Evolutionary conservation across 2,797 vertebrate genomes (phyloP).

Genomic region (Enteromius anoplus): DNA sequence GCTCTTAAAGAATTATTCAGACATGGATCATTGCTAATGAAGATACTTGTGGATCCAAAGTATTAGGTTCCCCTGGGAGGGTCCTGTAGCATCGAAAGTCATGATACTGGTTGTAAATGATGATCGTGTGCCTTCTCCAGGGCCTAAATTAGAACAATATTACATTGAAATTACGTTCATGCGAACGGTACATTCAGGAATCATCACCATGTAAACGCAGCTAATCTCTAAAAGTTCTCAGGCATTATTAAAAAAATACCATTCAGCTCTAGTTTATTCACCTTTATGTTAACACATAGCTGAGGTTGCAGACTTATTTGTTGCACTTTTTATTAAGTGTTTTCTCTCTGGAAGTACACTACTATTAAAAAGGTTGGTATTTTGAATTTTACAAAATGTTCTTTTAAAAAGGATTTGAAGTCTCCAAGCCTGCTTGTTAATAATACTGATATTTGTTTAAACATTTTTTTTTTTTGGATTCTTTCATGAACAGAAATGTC

Average conservation of each 20-base stretch:
- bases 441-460: too few relatives aligned
- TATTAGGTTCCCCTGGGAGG: conserved; percentile 14
- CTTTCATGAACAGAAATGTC: too few relatives aligned
- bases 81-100: neutral
- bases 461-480: too few relatives aligned
- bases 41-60: conserved; percentile 19
- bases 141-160: neutral
- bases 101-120: conserved; percentile 1
- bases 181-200: neutral
- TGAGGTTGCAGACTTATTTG: neutral
- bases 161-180: neutral
- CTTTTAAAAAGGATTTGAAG: neutral
- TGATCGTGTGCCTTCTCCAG: neutral
- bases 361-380: neutral
- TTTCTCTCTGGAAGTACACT: neutral
- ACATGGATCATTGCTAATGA: conserved; percentile 47
- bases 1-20: conserved; percentile 18
- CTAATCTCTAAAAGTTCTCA: neutral
- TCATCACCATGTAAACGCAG: neutral
- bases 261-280: neutral
- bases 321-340: neutral
- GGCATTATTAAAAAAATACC: neutral
- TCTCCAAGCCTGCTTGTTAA: neutral
- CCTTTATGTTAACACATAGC: neutral
- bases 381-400: neutral